phyloP scores from a whole-genome alignment of 2,888 invertebrate genomes.

The Drosophila birchii region DNA sequence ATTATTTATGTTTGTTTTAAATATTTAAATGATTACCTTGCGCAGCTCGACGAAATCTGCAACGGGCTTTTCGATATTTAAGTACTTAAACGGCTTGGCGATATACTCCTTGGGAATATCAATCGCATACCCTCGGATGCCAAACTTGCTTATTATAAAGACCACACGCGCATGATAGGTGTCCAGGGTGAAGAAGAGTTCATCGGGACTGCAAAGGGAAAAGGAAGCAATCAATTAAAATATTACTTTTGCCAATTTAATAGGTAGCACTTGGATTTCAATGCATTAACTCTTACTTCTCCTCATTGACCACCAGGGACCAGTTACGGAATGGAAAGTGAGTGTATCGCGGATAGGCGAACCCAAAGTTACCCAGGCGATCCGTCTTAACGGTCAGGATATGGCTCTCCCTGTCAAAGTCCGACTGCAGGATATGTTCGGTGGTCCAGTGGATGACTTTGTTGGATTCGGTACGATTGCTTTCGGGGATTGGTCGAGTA shows the following conservation, averaged over 20 bases:
- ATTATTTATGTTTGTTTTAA: not conserved
- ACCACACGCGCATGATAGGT: constrained; percentile 67
- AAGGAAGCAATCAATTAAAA: not conserved
- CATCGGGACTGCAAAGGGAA: constrained; percentile 57
- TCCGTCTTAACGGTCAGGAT: constrained; percentile 78
- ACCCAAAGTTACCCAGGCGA: constrained; percentile 82
- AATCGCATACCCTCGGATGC: constrained; percentile 71
- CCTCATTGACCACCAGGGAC: constrained; percentile 67
- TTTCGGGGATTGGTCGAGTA: not conserved
- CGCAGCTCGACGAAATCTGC: constrained; percentile 70
- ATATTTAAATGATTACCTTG: constrained; percentile 48
- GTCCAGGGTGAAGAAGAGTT: constrained; percentile 74
- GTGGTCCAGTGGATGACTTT: constrained; percentile 78
- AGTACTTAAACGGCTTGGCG: constrained; percentile 61
- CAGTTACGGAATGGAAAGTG: constrained; percentile 82
- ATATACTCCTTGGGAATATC: constrained; percentile 63
- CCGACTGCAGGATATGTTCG: constrained; percentile 59
- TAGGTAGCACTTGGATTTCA: not conserved
- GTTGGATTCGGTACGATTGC: not conserved
- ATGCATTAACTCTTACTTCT: constrained; percentile 62
- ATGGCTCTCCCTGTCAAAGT: constrained; percentile 53
- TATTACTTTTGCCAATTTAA: too few species aligned
- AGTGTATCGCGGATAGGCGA: constrained; percentile 80
- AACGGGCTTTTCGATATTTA: constrained; percentile 71
- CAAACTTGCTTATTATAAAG: constrained; percentile 65